Conservation (phyloP, 1,140 invertebrate species). For the Cecropterus lyciades region DNA sequence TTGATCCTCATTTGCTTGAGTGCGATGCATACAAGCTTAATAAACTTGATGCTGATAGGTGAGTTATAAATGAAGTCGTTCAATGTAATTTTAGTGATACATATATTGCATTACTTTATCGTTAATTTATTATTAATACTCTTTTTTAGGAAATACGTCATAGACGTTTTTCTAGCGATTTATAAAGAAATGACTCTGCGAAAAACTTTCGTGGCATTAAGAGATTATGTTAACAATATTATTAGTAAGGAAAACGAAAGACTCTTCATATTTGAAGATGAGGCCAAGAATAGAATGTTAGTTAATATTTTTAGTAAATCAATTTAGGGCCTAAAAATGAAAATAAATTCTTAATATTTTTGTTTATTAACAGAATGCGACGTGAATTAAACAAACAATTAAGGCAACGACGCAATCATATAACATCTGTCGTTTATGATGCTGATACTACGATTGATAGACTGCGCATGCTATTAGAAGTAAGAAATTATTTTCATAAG, state of each 20-base stretch:
- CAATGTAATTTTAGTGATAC: too few species aligned
- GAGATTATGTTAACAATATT: slow-evolving; percentile 40
- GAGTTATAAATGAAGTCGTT: slow-evolving; percentile 11
- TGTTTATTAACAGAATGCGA: slow-evolving; percentile 42
- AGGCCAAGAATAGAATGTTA: slow-evolving; percentile 61
- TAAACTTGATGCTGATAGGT: slow-evolving; percentile 66
- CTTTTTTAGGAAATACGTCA: slow-evolving; percentile 40
- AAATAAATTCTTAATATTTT: neutral
- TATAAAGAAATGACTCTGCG: slow-evolving; percentile 48
- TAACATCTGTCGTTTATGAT: slow-evolving; percentile 62
- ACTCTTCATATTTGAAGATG: slow-evolving; percentile 45
- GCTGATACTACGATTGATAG: slow-evolving; percentile 54
- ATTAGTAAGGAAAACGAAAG: slow-evolving; percentile 43
- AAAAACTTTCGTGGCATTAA: slow-evolving; percentile 43
- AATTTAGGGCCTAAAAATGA: neutral
- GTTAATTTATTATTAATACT: too few species aligned
- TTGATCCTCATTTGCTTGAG: slow-evolving; percentile 47
- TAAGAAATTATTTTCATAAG: slow-evolving; percentile 36
- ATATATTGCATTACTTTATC: too few species aligned
- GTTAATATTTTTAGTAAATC: slow-evolving; percentile 16
- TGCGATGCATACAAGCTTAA: slow-evolving; percentile 59
- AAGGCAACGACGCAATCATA: slow-evolving; percentile 66
- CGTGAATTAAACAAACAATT: slow-evolving; percentile 59
- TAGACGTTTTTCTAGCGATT: slow-evolving; percentile 35
- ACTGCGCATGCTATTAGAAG: slow-evolving; percentile 60